Percentiles rank a stretch among this genome's conserved stretches.
These are phyloP conservation scores for Stenurella melanura DNA, from an alignment of 2,888 invertebrate genomes.

Conservation along the genomic window DNA sequence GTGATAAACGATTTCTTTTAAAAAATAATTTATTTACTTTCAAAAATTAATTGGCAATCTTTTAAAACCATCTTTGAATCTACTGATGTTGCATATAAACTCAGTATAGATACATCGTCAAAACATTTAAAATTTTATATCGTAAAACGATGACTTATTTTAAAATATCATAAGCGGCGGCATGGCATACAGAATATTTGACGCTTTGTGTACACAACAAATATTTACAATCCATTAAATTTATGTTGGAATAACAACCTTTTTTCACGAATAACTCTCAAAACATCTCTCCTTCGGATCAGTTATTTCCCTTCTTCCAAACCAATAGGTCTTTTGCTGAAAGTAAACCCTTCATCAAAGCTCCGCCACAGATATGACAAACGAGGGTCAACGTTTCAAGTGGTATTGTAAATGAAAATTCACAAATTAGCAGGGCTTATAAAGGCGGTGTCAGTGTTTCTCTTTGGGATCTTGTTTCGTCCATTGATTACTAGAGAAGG, in stretches of 20 bases:
- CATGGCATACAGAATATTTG: conserved; percentile 3
- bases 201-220: conserved; percentile 3
- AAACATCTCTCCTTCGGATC: conserved; percentile 15
- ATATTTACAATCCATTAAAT: conserved; percentile 19
- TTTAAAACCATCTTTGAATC: too few species aligned
- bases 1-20: too few species aligned
- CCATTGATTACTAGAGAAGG: neutral
- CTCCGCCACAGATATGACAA: conserved; percentile 35
- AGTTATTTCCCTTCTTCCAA: conserved; percentile 15
- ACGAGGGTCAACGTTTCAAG: conserved; percentile 46
- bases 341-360: conserved; percentile 15
- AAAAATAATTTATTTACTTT: too few species aligned
- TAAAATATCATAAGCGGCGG: conserved; percentile 1
- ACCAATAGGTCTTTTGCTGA: conserved; percentile 15
- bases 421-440: conserved; percentile 53
- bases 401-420: conserved; percentile 50
- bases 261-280: conserved; percentile 9
- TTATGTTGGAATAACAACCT: conserved; percentile 14
- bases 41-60: too few species aligned
- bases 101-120: too few species aligned
- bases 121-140: neutral
- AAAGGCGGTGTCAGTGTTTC: conserved; percentile 47
- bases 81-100: too few species aligned
- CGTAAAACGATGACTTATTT: neutral
- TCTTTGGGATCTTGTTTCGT: conserved; percentile 29